phyloP scores from a whole-genome alignment of 2,113 vertebrate species.

The Gasterosteus aculeatus region DNA sequence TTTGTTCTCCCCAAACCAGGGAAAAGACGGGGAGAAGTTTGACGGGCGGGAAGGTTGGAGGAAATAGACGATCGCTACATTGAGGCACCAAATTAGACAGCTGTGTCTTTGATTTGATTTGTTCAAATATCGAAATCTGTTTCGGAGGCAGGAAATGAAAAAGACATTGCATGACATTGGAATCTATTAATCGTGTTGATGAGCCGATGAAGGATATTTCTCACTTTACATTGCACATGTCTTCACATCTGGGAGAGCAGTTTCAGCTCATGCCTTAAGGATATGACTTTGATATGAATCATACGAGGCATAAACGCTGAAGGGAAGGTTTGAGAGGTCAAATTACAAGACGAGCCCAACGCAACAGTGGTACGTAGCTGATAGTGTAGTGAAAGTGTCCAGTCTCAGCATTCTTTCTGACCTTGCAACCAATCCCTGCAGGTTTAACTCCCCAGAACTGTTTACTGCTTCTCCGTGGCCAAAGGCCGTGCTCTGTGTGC shows the following conservation, averaged over 20 bases:
- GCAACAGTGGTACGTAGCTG: background rate
- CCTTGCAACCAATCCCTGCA: conserved; percentile 52
- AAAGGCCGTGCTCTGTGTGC: conserved; percentile 50
- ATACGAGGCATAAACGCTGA: background rate
- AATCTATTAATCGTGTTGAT: background rate
- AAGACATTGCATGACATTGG: conserved; percentile 7
- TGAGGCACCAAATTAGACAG: background rate
- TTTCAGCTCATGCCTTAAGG: conserved; percentile 1
- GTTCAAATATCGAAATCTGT: background rate
- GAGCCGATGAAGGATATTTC: background rate
- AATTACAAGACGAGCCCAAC: background rate
- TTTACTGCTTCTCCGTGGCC: conserved; percentile 41
- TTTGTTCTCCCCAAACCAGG: conserved; percentile 40
- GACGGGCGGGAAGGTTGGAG: background rate
- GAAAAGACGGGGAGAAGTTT: conserved; percentile 1
- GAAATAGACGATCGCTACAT: background rate
- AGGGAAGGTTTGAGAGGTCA: conserved; percentile 13
- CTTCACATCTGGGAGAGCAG: background rate
- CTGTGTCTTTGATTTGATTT: background rate
- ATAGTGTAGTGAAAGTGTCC: conserved; percentile 30
- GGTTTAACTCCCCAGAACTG: conserved; percentile 46
- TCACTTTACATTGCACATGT: background rate
- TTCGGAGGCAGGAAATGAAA: background rate
- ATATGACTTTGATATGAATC: background rate
- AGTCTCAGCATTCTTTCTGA: conserved; percentile 52